Conservation (phyloP, 1,140 invertebrate species). For the Brachionus paranguensis region DNA sequence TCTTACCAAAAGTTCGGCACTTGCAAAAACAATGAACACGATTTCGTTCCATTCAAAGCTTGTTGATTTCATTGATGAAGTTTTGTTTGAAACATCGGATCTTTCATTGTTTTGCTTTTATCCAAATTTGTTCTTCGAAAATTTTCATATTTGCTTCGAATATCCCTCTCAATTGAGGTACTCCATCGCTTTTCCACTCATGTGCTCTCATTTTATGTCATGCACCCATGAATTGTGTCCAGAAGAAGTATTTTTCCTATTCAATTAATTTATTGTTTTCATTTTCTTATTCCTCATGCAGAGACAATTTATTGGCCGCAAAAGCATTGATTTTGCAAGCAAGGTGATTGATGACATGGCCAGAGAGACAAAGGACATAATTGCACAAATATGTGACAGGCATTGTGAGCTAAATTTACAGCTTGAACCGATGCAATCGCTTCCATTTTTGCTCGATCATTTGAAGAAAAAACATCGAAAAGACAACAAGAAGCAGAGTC, state of each 20-base stretch:
- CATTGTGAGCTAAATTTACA: slow-evolving; percentile 21
- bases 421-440: slow-evolving; percentile 24
- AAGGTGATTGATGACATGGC: slow-evolving; percentile 38
- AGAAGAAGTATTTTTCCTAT: slow-evolving; percentile 64
- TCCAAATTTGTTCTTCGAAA: slow-evolving; percentile 90
- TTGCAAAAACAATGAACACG: slow-evolving; percentile 85
- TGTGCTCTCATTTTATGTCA: slow-evolving; percentile 94
- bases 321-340: slow-evolving; percentile 33
- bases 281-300: background rate
- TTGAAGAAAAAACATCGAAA: slow-evolving; percentile 27
- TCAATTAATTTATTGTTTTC: background rate
- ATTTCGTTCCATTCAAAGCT: slow-evolving; percentile 94
- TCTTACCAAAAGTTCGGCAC: slow-evolving; percentile 75
- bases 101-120: slow-evolving; percentile 85
- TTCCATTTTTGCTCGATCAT: slow-evolving; percentile 33
- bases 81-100: slow-evolving; percentile 90
- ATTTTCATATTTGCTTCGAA: slow-evolving; percentile 96
- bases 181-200: slow-evolving; percentile 91
- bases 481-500: slow-evolving; percentile 17
- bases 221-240: slow-evolving; percentile 96
- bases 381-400: slow-evolving; percentile 37
- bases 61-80: slow-evolving; percentile 95
- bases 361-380: slow-evolving; percentile 13
- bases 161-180: slow-evolving; percentile 95
- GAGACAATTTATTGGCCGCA: slow-evolving; percentile 31